Base-by-base conservation (phyloP, 2,888 invertebrate genomes). In the Iselma pallidipennis region DNA sequence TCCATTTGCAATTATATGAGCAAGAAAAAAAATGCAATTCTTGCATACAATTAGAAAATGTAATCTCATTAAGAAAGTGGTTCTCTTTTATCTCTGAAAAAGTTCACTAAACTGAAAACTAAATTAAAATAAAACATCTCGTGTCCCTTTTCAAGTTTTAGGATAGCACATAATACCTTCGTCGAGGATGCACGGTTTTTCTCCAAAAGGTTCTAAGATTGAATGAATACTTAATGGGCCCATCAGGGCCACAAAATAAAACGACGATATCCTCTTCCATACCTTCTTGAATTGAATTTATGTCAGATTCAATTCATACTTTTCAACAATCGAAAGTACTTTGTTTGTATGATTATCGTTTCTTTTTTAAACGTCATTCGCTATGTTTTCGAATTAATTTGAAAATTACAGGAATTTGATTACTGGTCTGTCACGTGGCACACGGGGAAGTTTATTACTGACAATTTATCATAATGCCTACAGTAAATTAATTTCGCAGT, bases 401-500 rank as follows among this genome's bases (percentile, higher is more conserved):
- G 54, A 42, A 37, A 42, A 21, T 42, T 10, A 21, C 21, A 10
- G 23, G 23, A 45, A 45, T 45, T 12, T 5, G 25, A 42, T 25
- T 45, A 21, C 45, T 49, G 45, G 16, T 23, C 52, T 48, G 29
- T 28, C 21, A 28, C 19, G 50, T 31, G 55, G 33, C 10, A 12
- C 28, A 49, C 12, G 5, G 10, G 23, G n/a, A 31, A 45, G 58
- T 55, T 50, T 19, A 59, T 63, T 63, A 55, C 28, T n/a, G 37
- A 42, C 28, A 52, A 63, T 63, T 63, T 51, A 63, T 63, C 59
- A 63, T 26, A 42, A 55, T 56, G 59, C 52, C 37, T 28, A 6
- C 49, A 56, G 59, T 55, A 63, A 63, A 63, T 62, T 62, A 54
- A 62, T 58, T 55, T 55, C 52, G 48, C 51, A 49, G 55, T 56